Conservation (phyloP, 37 sponge, comb jelly and placozoan species). For the Cladorhizidae sp. region DNA sequence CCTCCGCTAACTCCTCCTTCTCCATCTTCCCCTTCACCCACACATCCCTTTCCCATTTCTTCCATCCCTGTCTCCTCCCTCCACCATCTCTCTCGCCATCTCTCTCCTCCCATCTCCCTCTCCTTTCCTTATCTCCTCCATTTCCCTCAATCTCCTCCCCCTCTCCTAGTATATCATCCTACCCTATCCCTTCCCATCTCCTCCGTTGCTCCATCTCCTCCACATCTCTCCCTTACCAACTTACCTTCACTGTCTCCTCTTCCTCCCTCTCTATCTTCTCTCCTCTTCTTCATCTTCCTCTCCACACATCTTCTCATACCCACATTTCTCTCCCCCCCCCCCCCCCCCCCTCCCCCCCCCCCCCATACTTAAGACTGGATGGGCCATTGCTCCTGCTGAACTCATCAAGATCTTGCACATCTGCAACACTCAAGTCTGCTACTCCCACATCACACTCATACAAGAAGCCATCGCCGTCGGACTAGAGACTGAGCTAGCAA, state of each 20-base stretch:
- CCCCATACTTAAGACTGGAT: constrained; percentile 68
- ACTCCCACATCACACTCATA: constrained; percentile 78
- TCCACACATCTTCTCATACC: background rate
- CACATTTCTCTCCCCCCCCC: background rate
- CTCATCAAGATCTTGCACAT: constrained; percentile 73
- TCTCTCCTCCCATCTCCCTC: no score
- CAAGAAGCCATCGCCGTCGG: constrained; percentile 89
- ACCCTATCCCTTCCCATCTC: no score
- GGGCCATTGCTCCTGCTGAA: constrained; percentile 88
- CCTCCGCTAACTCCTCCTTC: background rate
- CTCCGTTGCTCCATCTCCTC: no score
- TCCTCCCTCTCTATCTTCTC: constrained; percentile 1
- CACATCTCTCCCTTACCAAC: no score
- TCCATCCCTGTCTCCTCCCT: no score
- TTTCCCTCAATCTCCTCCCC: no score
- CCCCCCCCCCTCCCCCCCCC: background rate
- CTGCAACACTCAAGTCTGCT: constrained; percentile 49
- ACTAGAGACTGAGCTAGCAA: constrained; percentile 65
- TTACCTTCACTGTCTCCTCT: background rate
- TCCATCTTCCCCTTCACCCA: background rate
- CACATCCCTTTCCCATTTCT: background rate
- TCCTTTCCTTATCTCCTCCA: no score
- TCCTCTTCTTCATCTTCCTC: background rate
- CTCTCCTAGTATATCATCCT: no score
- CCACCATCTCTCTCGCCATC: no score